Conservation (phyloP, 2,888 invertebrate genomes). For the Cheiracanthium punctorium region DNA sequence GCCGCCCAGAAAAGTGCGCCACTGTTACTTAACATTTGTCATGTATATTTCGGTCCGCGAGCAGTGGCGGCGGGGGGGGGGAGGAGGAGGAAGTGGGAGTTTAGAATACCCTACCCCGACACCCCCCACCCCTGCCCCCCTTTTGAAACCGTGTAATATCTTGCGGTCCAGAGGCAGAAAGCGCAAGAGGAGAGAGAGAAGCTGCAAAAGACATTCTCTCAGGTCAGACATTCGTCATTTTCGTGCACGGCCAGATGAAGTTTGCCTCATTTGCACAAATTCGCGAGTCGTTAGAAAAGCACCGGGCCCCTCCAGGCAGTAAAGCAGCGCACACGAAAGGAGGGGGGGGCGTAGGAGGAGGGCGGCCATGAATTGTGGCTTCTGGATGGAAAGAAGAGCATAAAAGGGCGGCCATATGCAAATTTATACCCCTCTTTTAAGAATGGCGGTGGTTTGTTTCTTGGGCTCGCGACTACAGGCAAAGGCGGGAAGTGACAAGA, state of each 20-base stretch:
- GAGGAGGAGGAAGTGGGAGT: slow-evolving; percentile 23
- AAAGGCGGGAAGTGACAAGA: slow-evolving; percentile 61
- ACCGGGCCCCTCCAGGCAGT: slow-evolving; percentile 24
- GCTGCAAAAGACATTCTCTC: slow-evolving; percentile 41
- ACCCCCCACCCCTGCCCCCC: slow-evolving; percentile 5
- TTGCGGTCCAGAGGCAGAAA: slow-evolving; percentile 38
- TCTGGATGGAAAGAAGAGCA: slow-evolving; percentile 42
- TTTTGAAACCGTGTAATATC: slow-evolving; percentile 43
- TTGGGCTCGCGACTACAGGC: slow-evolving; percentile 35
- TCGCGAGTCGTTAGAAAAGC: slow-evolving; percentile 58
- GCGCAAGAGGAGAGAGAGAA: not conserved
- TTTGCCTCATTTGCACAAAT: slow-evolving; percentile 65
- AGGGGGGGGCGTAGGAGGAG: slow-evolving; percentile 17
- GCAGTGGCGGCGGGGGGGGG: not conserved
- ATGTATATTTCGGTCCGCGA: slow-evolving; percentile 22
- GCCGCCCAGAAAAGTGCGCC: slow-evolving; percentile 58
- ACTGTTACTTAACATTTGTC: slow-evolving; percentile 70
- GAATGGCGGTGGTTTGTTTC: slow-evolving; percentile 67
- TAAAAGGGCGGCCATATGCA: slow-evolving; percentile 65
- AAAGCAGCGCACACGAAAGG: not conserved
- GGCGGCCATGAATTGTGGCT: slow-evolving; percentile 53
- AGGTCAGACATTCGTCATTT: slow-evolving; percentile 51
- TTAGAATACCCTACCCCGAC: slow-evolving; percentile 18
- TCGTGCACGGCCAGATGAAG: slow-evolving; percentile 30
- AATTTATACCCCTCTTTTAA: slow-evolving; percentile 68